phyloP scores from a whole-genome alignment of 2,113 vertebrate genomes.

The Pimephales promelas region DNA sequence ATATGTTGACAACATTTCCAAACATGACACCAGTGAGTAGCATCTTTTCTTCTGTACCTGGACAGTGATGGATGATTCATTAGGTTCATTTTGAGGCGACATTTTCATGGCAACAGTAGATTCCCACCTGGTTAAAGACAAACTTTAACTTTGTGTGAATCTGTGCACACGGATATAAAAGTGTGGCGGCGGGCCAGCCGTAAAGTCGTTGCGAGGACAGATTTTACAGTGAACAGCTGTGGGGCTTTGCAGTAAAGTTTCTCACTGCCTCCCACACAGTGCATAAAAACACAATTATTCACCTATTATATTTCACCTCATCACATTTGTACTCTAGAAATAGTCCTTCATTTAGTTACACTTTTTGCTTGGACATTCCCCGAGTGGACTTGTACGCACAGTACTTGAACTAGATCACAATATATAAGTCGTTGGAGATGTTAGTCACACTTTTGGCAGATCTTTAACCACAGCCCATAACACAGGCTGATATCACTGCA shows the following conservation, averaged over 20 bases:
- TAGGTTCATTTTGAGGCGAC: background rate
- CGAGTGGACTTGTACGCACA: background rate
- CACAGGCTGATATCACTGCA: background rate
- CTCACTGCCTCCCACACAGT: constrained; percentile 2
- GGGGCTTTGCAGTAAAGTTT: constrained; percentile 16
- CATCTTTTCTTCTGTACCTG: background rate
- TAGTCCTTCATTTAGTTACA: background rate
- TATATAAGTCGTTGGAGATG: background rate
- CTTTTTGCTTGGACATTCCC: background rate
- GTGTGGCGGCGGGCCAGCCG: background rate
- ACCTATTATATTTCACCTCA: constrained; percentile 9
- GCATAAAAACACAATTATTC: constrained; percentile 24
- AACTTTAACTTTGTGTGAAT: background rate
- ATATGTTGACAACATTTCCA: background rate
- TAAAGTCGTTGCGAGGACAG: constrained; percentile 20
- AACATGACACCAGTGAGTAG: background rate
- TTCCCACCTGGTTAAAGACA: background rate
- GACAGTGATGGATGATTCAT: constrained; percentile 30
- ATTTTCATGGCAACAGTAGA: background rate
- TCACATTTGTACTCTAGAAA: background rate
- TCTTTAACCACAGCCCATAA: background rate
- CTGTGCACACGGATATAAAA: constrained; percentile 12
- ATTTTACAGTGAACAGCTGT: constrained; percentile 33
- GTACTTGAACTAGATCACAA: background rate
- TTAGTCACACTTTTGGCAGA: background rate